These are phyloP conservation scores for Frieseomelitta varia DNA, from an alignment of 1,140 invertebrate genomes.

Conservation along the genomic window DNA sequence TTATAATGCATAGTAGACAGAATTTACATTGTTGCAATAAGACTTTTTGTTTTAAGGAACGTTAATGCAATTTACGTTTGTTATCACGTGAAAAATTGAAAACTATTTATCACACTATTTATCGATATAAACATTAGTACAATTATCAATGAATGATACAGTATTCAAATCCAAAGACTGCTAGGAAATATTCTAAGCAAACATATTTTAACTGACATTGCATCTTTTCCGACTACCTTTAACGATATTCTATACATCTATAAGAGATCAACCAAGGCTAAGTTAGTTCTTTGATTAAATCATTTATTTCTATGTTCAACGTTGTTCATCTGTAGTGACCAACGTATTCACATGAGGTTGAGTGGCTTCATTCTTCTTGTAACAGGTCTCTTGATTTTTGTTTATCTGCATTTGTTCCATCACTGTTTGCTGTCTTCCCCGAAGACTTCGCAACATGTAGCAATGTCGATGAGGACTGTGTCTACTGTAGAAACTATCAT, in stretches of 20 bases:
- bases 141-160: neutral
- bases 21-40: too few species aligned
- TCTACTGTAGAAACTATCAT: slow-evolving; percentile 71
- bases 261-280: neutral
- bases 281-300: neutral
- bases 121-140: neutral
- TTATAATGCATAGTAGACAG: too few species aligned
- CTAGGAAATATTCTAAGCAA: neutral
- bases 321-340: slow-evolving; percentile 23
- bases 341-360: slow-evolving; percentile 4
- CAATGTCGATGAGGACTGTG: slow-evolving; percentile 71
- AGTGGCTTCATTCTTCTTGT: neutral
- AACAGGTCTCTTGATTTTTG: neutral
- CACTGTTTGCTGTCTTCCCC: neutral
- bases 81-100: neutral
- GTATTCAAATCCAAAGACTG: neutral
- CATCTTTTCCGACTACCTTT: neutral
- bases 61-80: neutral
- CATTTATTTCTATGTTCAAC: slow-evolving; percentile 2
- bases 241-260: neutral
- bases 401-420: neutral
- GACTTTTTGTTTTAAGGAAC: too few species aligned
- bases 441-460: slow-evolving; percentile 69
- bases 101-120: neutral
- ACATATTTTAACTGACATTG: neutral